Conservation (phyloP, 2,888 invertebrate genomes). For the Phragmatobia fuliginosa region DNA sequence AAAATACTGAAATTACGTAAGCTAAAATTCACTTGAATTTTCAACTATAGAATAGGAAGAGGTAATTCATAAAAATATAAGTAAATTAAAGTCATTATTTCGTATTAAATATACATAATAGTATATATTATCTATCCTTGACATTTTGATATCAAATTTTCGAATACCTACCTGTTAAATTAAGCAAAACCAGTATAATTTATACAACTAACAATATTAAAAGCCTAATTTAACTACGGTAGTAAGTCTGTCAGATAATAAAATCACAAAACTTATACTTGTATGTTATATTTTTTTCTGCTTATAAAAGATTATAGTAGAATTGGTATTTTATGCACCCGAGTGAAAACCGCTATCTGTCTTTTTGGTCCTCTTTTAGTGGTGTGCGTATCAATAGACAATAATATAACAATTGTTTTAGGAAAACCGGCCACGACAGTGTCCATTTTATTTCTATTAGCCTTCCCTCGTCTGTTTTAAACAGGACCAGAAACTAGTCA, state of each 20-base stretch:
- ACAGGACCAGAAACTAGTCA: no score
- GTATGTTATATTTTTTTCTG: no score
- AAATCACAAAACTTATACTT: not conserved
- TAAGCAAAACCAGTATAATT: constrained; percentile 10
- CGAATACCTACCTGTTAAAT: constrained; percentile 16
- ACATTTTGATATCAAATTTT: constrained; percentile 36
- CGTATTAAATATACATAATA: constrained; percentile 16
- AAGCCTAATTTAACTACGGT: not conserved
- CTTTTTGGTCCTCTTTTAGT: not conserved
- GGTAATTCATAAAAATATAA: not conserved
- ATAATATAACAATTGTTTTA: not conserved
- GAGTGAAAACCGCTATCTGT: not conserved
- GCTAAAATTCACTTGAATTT: not conserved
- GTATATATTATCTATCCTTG: constrained; percentile 46
- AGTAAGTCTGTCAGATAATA: not conserved
- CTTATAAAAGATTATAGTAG: not conserved
- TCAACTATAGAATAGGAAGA: not conserved
- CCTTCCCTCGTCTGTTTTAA: no score
- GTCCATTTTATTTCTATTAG: no score
- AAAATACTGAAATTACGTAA: not conserved
- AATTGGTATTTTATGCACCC: no score
- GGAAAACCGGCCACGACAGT: no score
- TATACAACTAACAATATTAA: not conserved
- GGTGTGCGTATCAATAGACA: not conserved
- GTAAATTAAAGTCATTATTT: not conserved